Evolutionary conservation across 2,888 invertebrate species (phyloP).

Genomic region (Loripinus fragilis): DNA sequence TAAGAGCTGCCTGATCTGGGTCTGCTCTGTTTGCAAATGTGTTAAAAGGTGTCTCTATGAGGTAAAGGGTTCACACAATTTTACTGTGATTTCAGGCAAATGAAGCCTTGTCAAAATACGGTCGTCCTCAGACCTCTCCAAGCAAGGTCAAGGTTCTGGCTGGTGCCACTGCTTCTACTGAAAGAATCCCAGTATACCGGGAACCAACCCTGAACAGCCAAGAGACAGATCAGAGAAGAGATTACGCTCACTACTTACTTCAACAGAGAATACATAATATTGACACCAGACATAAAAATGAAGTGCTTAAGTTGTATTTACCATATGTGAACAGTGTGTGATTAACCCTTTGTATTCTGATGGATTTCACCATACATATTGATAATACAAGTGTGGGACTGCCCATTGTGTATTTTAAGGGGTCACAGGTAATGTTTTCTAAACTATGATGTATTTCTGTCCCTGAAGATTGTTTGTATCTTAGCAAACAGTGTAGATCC

Average conservation of each 20-base stretch:
- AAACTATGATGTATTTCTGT: no score
- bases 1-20: no score
- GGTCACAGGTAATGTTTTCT: no score
- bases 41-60: no score
- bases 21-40: no score
- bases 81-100: constrained; percentile 76
- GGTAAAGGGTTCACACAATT: no score
- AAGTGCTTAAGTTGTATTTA: constrained; percentile 74
- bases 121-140: constrained; percentile 65
- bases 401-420: no score
- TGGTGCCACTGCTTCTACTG: constrained; percentile 68
- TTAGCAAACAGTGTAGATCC: no score
- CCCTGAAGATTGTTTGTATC: no score
- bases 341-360: no score
- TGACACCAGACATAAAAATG: constrained; percentile 67
- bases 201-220: constrained; percentile 54
- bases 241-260: constrained; percentile 77
- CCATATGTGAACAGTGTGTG: constrained; percentile 73
- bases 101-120: constrained; percentile 68
- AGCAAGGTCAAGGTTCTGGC: constrained; percentile 76
- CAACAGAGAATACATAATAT: constrained; percentile 75
- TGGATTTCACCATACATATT: no score
- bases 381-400: no score
- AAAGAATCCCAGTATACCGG: constrained; percentile 68
- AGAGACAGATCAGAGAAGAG: constrained; percentile 75